These are phyloP conservation scores for Cantharis nigra DNA, from an alignment of 2,888 invertebrate species.

Conservation along the genomic window DNA sequence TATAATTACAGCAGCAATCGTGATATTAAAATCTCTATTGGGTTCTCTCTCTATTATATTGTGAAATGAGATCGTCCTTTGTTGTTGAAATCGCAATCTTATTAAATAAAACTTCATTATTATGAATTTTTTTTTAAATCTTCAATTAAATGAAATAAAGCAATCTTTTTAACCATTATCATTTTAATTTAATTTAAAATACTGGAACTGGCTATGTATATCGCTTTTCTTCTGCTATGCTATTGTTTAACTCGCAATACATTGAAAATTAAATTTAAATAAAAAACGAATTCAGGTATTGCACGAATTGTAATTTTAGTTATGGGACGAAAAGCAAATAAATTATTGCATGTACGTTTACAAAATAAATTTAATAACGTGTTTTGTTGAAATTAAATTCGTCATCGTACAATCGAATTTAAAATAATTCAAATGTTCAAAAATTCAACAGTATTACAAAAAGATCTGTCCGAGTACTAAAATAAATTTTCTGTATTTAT, in stretches of 20 bases:
- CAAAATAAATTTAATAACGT: background rate
- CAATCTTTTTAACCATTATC: background rate
- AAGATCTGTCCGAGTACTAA: no score
- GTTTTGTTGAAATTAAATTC: background rate
- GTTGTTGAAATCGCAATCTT: no score
- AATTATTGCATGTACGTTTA: background rate
- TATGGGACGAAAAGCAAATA: background rate
- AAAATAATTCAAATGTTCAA: background rate
- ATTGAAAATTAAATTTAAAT: background rate
- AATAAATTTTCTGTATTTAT: background rate
- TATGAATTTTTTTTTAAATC: background rate
- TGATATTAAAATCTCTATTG: no score
- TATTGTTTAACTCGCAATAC: background rate
- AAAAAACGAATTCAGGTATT: background rate
- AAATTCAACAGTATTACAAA: background rate
- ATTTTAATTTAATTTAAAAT: background rate
- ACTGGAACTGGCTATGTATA: background rate
- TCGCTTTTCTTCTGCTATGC: background rate
- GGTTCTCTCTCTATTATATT: no score
- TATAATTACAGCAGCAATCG: no score
- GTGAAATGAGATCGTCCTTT: no score
- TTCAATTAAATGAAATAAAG: background rate
- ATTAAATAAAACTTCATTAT: background rate
- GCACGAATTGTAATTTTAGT: background rate
- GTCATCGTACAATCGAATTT: background rate